Evolutionary conservation across 2,113 vertebrate genomes (phyloP), one percentile per base, ranked within the genome.

Genomic region (Vidua macroura): DNA sequence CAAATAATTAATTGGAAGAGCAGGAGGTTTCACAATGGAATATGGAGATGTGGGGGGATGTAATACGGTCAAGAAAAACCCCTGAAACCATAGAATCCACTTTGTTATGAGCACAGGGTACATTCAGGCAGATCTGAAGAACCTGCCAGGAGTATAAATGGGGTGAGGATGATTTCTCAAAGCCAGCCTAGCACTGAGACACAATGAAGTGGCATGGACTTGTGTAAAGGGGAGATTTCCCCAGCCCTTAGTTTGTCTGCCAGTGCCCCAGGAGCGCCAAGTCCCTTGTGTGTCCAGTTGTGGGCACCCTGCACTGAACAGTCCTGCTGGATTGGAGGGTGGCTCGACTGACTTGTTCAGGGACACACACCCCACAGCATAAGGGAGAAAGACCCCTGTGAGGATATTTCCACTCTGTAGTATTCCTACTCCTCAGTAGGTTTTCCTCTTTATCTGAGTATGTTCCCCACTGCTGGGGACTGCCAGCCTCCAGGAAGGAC

Each of bases 381-480:
- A 11, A 44, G 37, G 37, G 21, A 59, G 10, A 49, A 13, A 51
- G 16, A 58, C 5, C 4, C 24, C 52, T 51, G 24, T 25, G 62
- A 21, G 25, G 11, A 4, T 35, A 17, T 67, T 51, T 37, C 25
- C 31, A 51, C 62, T 59, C 72, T 31, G 5, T 24, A 21, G 33
- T 23, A 15, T 15, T n/a, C 13, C 33, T 58, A 21, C 25, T 9
- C 31, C 44, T 27, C 37, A 31, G 17, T 0, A 27, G 31, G 3
- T 43, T 21, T 51, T 58, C 20, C 16, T 76, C 21, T 58, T 67
- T 31, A 9, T 30, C 7, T 35, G 64, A 8, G 6, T 11, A 6
- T 27, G 17, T 22, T 51, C 44, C 7, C 9, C 44, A 9, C 35
- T 51, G 20, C 13, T 1, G 2, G 35, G 0, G 0, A 9, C 49